These are phyloP conservation scores for Phyllostomus hastatus DNA, from an alignment of 2,113 vertebrate genomes.

Conservation along the genomic window DNA sequence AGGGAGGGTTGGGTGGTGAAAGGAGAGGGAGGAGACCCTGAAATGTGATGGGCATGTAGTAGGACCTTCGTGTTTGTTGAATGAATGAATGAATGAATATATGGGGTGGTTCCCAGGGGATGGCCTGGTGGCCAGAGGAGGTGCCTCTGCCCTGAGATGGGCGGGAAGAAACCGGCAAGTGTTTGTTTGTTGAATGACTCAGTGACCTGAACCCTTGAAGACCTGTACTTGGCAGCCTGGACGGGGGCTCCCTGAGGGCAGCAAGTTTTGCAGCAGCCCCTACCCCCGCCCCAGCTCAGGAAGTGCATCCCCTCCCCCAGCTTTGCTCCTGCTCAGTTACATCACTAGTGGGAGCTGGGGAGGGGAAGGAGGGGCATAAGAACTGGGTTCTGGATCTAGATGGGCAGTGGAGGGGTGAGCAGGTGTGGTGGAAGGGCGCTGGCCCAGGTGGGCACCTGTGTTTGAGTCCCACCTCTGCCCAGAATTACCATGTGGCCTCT, in stretches of 20 bases:
- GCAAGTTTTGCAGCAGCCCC: background rate
- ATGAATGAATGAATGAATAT: background rate
- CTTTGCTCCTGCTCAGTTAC: background rate
- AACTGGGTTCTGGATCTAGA: background rate
- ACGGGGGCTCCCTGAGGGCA: fast-evolving
- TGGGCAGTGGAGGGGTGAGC: background rate
- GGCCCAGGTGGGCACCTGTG: fast-evolving
- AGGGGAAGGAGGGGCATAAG: background rate
- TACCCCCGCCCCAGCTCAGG: background rate
- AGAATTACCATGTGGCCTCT: background rate
- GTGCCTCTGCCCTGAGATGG: background rate
- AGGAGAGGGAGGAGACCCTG: background rate
- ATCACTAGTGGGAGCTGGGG: background rate
- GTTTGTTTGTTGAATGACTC: constrained; percentile 16
- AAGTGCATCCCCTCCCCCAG: background rate
- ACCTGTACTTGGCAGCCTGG: background rate
- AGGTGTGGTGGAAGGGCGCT: background rate
- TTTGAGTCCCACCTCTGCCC: background rate
- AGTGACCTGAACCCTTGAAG: background rate
- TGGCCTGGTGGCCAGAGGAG: background rate
- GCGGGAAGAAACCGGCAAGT: background rate
- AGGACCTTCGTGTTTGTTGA: background rate
- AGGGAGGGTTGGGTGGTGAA: background rate
- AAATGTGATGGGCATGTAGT: background rate
- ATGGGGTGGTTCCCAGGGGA: background rate